phyloP scores from a whole-genome alignment of 1,140 invertebrate genomes.

The Kradibia gibbosae region DNA sequence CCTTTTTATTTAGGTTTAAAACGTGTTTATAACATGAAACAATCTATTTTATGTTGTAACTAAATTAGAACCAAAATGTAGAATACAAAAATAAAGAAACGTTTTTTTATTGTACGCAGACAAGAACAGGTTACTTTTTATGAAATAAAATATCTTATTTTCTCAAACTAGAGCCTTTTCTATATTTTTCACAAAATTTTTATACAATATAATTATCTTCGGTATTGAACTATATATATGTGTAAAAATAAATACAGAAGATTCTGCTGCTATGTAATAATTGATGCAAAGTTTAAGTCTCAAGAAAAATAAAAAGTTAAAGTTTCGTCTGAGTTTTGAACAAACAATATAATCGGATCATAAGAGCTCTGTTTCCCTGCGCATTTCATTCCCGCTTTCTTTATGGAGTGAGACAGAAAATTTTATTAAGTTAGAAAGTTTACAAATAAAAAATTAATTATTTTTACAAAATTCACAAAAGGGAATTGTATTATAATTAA shows the following conservation, averaged over 20 bases:
- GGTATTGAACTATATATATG: not conserved
- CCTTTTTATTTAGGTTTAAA: not conserved
- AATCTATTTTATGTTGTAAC: too few relatives aligned
- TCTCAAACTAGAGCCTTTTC: not conserved
- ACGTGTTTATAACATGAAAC: not conserved
- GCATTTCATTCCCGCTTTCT: conserved; percentile 22
- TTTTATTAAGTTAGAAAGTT: conserved; percentile 35
- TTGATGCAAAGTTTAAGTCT: conserved; percentile 41
- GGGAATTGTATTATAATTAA: not conserved
- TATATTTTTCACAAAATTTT: not conserved
- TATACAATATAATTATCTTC: conserved; percentile 2
- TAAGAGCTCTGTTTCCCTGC: conserved; percentile 22
- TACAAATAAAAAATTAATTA: conserved; percentile 32
- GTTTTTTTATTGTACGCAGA: not conserved
- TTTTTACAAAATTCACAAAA: not conserved
- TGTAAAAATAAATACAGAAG: not conserved
- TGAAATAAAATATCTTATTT: conserved; percentile 8
- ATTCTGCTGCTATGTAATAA: conserved; percentile 9
- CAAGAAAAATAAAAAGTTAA: conserved; percentile 24
- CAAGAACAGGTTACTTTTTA: not conserved
- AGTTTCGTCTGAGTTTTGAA: conserved; percentile 22
- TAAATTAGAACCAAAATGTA: not conserved
- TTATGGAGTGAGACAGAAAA: conserved; percentile 7
- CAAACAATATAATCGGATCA: conserved; percentile 7
- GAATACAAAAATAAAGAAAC: not conserved